Percentiles rank a stretch among this genome's conserved stretches.
Evolutionary conservation across 2,113 vertebrate species (phyloP).

Genomic region (Alethe castanea): DNA sequence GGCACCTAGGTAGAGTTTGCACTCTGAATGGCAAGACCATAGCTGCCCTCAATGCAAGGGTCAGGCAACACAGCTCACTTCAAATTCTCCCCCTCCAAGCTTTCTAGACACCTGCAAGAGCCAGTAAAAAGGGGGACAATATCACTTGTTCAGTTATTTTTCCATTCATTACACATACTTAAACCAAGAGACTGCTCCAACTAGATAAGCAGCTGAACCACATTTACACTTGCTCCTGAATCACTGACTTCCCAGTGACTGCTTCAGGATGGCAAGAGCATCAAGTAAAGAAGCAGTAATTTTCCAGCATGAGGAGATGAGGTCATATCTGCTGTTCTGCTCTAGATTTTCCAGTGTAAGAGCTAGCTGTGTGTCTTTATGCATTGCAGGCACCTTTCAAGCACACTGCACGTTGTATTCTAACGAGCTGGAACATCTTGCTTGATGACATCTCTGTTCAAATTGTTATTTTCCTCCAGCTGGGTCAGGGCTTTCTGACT

Average conservation of each 20-base stretch:
- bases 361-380: neutral
- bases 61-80: neutral
- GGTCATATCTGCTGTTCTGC: neutral
- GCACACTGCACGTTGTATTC: neutral
- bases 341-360: conserved; percentile 1
- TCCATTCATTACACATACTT: neutral
- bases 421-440: conserved; percentile 28
- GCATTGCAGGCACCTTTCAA: neutral
- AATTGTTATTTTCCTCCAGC: conserved; percentile 25
- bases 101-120: neutral
- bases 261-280: neutral
- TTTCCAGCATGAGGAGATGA: conserved; percentile 12
- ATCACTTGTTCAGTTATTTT: neutral
- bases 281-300: neutral
- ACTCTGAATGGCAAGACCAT: neutral
- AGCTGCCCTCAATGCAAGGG: neutral
- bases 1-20: neutral
- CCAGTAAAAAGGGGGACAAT: neutral
- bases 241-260: neutral
- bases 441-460: conserved; percentile 17
- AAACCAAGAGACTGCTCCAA: neutral
- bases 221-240: neutral
- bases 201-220: neutral
- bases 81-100: neutral
- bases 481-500: conserved; percentile 39